These are phyloP conservation scores for Meteorus cinctellus DNA, from an alignment of 2,888 invertebrate species.

Conservation along the genomic window DNA sequence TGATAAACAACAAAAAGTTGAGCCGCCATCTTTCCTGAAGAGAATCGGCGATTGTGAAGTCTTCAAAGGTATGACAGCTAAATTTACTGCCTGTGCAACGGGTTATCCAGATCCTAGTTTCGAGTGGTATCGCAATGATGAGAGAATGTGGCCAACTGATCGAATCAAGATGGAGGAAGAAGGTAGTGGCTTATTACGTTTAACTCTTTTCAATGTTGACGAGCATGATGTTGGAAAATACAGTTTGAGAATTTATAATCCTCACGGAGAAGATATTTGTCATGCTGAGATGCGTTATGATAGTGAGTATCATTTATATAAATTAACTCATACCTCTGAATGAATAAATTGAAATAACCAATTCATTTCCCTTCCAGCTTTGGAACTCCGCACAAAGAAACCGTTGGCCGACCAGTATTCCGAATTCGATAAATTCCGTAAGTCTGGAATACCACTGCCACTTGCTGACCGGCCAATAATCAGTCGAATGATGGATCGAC, in stretches of 20 bases:
- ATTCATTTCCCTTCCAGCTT: conserved; percentile 71
- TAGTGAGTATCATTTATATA: conserved; percentile 75
- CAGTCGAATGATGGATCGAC: conserved; percentile 91
- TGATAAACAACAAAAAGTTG: conserved; percentile 83
- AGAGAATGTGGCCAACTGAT: conserved; percentile 86
- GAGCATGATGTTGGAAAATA: conserved; percentile 90
- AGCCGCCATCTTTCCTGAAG: conserved; percentile 91
- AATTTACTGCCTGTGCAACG: conserved; percentile 93
- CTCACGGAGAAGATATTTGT: conserved; percentile 88
- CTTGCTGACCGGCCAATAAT: conserved; percentile 93
- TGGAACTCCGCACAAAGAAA: conserved; percentile 80
- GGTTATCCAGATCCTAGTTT: conserved; percentile 92
- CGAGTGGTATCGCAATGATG: conserved; percentile 89
- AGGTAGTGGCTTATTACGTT: conserved; percentile 86
- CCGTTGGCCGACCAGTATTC: conserved; percentile 86
- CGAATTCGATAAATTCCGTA: conserved; percentile 88
- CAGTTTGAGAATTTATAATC: conserved; percentile 87
- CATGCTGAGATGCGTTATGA: conserved; percentile 87
- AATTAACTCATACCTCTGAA: neutral
- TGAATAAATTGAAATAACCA: neutral
- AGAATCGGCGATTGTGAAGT: conserved; percentile 91
- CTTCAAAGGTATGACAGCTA: conserved; percentile 90
- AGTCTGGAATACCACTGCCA: conserved; percentile 89
- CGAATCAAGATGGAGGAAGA: conserved; percentile 89
- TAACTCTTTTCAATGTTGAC: conserved; percentile 86